Conservation (phyloP, 1,140 invertebrate species). For the Drosophila jambulina region DNA sequence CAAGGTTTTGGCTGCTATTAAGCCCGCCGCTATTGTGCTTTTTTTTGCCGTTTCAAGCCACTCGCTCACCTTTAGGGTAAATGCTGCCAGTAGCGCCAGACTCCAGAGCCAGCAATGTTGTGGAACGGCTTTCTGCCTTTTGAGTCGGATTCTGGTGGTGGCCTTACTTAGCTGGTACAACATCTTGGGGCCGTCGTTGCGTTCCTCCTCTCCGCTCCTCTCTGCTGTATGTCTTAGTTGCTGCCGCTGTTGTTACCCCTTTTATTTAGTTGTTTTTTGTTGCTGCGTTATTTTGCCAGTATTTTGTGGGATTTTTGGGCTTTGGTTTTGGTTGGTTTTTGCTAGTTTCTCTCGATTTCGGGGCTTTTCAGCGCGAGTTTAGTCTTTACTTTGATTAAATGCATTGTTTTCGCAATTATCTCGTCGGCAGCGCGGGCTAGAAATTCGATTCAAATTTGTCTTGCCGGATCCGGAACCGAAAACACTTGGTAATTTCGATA, state of each 20-base stretch:
- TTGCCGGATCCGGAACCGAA: conserved; percentile 8
- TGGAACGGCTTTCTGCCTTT: conserved; percentile 66
- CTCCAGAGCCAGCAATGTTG: conserved; percentile 65
- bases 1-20: background rate
- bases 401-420: conserved; percentile 62
- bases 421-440: background rate
- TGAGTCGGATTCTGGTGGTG: conserved; percentile 78
- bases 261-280: conserved; percentile 17
- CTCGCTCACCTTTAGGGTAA: conserved; percentile 68
- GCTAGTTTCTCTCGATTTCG: conserved; percentile 68
- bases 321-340: conserved; percentile 5
- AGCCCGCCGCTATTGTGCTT: background rate
- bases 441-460: conserved; percentile 12
- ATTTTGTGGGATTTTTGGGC: conserved; percentile 29
- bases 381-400: conserved; percentile 75
- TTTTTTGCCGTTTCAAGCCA: conserved; percentile 1
- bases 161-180: conserved; percentile 75
- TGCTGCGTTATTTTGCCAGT: conserved; percentile 29
- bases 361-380: conserved; percentile 63
- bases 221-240: background rate
- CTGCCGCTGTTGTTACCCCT: conserved; percentile 3
- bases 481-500: conserved; percentile 9
- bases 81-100: conserved; percentile 67
- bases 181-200: conserved; percentile 71
- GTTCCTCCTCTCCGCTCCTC: conserved; percentile 18